These are phyloP conservation scores for Catajapyx aquilonaris DNA, from an alignment of 1,140 invertebrate species.

Conservation along the genomic window DNA sequence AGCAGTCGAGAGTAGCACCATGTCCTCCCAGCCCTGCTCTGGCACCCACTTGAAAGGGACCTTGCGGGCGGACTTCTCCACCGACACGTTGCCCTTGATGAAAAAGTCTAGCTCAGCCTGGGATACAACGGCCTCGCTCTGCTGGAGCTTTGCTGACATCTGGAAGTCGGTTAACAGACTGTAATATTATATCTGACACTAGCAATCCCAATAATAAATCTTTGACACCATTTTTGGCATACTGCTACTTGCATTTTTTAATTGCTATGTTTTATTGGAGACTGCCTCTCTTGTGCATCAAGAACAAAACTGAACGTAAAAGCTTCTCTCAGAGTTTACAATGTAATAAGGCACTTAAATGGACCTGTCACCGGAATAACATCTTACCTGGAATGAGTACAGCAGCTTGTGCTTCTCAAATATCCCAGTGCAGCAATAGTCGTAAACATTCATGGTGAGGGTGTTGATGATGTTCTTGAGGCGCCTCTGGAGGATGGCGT, in stretches of 20 bases:
- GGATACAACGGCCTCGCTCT: conserved; percentile 33
- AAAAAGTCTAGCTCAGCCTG: conserved; percentile 72
- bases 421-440: conserved; percentile 72
- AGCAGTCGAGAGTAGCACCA: conserved; percentile 42
- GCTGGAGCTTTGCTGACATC: conserved; percentile 61
- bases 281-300: too few relatives aligned
- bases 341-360: too few relatives aligned
- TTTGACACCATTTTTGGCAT: too few relatives aligned
- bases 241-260: too few relatives aligned
- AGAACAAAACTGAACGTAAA: too few relatives aligned
- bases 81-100: conserved; percentile 55
- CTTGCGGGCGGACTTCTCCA: conserved; percentile 42
- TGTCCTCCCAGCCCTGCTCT: conserved; percentile 50
- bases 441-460: conserved; percentile 65
- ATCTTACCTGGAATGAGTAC: conserved; percentile 74
- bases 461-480: conserved; percentile 60
- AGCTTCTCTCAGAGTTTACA: too few relatives aligned
- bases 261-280: too few relatives aligned
- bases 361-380: too few relatives aligned
- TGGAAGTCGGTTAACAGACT: too few relatives aligned
- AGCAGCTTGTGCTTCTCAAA: conserved; percentile 77
- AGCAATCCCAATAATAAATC: too few relatives aligned
- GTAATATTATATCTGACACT: too few relatives aligned
- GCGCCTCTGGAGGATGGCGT: conserved; percentile 42
- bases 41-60: conserved; percentile 52